These are phyloP conservation scores for Plagiodera versicolora DNA, from an alignment of 2,888 invertebrate genomes.

Conservation along the genomic window DNA sequence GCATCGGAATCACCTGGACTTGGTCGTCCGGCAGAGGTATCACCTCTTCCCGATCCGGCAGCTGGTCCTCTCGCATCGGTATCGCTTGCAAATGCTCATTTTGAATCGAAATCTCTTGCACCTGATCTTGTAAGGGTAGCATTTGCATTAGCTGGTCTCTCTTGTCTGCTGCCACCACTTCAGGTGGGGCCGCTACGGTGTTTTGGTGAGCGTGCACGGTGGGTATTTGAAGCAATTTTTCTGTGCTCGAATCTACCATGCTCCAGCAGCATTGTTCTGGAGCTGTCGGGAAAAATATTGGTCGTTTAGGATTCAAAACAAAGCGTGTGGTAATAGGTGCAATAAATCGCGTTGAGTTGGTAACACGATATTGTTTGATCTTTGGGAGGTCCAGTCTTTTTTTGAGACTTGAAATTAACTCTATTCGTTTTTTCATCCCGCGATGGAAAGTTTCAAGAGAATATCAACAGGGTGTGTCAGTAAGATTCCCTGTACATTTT, in stretches of 20 bases:
- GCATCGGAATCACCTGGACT: slow-evolving; percentile 58
- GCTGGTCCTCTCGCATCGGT: slow-evolving; percentile 61
- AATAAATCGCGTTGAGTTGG: slow-evolving; percentile 18
- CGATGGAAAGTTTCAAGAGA: too few relatives aligned
- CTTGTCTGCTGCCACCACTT: slow-evolving; percentile 23
- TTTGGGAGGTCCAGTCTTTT: slow-evolving; percentile 17
- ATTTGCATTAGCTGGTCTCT: slow-evolving; percentile 45
- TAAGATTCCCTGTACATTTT: too few relatives aligned
- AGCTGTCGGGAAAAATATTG: slow-evolving; percentile 35
- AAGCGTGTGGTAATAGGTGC: slow-evolving; percentile 13
- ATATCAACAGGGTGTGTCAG: too few relatives aligned
- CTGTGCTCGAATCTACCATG: slow-evolving; percentile 57
- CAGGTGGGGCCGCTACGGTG: slow-evolving; percentile 21
- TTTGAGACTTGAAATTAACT: too few relatives aligned
- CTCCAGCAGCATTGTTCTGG: slow-evolving; percentile 55
- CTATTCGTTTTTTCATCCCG: too few relatives aligned
- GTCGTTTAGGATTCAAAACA: slow-evolving; percentile 34
- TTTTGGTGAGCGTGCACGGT: slow-evolving; percentile 52
- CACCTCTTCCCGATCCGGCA: too few relatives aligned
- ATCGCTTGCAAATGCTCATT: slow-evolving; percentile 59
- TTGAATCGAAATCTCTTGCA: slow-evolving; percentile 59
- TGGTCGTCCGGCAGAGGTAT: slow-evolving; percentile 63
- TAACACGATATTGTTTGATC: slow-evolving; percentile 18
- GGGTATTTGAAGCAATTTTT: slow-evolving; percentile 55
- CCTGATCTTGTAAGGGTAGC: slow-evolving; percentile 60